These are phyloP conservation scores for Eristalis pertinax DNA, from an alignment of 2,888 invertebrate genomes.

Conservation along the genomic window DNA sequence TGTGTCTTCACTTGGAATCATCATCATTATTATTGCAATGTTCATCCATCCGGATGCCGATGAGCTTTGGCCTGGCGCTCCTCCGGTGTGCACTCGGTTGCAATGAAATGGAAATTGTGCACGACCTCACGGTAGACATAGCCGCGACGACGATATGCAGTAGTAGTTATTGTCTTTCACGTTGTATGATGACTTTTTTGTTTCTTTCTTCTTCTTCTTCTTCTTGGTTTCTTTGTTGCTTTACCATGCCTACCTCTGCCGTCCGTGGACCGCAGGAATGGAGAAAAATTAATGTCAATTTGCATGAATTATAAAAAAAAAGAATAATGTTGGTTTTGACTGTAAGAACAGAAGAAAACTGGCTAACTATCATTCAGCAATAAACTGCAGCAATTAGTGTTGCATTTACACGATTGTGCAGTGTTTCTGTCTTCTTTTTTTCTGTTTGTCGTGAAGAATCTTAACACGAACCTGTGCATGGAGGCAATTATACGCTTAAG, in stretches of 20 bases:
- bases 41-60: conserved; percentile 41
- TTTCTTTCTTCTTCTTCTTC: not conserved
- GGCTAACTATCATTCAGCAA: not conserved
- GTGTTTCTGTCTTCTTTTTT: not conserved
- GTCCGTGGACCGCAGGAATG: not conserved
- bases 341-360: not conserved
- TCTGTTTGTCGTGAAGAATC: not conserved
- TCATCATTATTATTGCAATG: conserved; percentile 51
- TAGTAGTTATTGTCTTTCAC: conserved; percentile 36
- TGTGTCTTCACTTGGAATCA: conserved; percentile 36
- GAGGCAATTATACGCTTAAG: conserved; percentile 16
- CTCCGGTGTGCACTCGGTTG: conserved; percentile 33
- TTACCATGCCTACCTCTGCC: not conserved
- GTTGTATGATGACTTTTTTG: conserved; percentile 23
- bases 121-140: conserved; percentile 45
- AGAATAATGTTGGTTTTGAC: conserved; percentile 11
- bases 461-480: conserved; percentile 7
- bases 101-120: conserved; percentile 59
- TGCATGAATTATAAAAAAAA: conserved; percentile 41
- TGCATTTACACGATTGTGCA: conserved; percentile 18
- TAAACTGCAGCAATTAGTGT: conserved; percentile 21
- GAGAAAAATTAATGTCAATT: conserved; percentile 32
- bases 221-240: not conserved
- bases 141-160: not conserved
- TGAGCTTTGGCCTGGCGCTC: conserved; percentile 38